Conservation (phyloP, 2,888 invertebrate species). For the Pimpla rufipes region DNA sequence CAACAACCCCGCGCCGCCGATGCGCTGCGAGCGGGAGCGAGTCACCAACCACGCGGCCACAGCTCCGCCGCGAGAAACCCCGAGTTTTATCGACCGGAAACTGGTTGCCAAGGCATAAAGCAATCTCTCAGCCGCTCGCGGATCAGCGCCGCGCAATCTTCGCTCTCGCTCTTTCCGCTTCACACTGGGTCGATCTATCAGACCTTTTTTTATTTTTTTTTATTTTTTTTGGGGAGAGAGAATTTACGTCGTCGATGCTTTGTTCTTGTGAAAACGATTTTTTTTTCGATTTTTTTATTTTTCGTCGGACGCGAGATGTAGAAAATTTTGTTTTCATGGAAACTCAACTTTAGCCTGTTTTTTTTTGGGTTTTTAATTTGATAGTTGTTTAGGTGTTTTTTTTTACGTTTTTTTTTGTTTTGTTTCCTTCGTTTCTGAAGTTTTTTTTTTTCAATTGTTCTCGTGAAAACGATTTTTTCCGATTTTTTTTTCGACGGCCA, state of each 20-base stretch:
- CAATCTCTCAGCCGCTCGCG: slow-evolving; percentile 25
- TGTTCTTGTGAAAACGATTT: too few species aligned
- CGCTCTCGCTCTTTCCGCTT: slow-evolving; percentile 26
- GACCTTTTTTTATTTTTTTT: background rate
- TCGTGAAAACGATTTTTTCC: too few species aligned
- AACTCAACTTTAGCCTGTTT: too few species aligned
- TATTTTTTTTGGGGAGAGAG: background rate
- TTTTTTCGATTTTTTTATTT: too few species aligned
- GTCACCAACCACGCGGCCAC: slow-evolving; percentile 66
- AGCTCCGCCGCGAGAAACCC: slow-evolving; percentile 68
- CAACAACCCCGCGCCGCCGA: slow-evolving; percentile 61
- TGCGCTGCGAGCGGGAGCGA: slow-evolving; percentile 54
- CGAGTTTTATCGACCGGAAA: slow-evolving; percentile 72
- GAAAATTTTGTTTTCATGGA: too few species aligned
- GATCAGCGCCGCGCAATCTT: background rate
- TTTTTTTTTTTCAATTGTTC: too few species aligned
- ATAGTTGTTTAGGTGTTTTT: too few species aligned
- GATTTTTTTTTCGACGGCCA: too few species aligned
- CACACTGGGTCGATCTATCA: background rate
- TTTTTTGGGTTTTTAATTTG: too few species aligned
- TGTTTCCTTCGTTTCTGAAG: too few species aligned
- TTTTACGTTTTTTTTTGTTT: too few species aligned
- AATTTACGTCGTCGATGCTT: background rate
- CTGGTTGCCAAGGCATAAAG: slow-evolving; percentile 66
- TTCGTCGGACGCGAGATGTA: too few species aligned